These are phyloP conservation scores for Micromesistius poutassou DNA, from an alignment of 2,797 vertebrate genomes.

Conservation along the genomic window DNA sequence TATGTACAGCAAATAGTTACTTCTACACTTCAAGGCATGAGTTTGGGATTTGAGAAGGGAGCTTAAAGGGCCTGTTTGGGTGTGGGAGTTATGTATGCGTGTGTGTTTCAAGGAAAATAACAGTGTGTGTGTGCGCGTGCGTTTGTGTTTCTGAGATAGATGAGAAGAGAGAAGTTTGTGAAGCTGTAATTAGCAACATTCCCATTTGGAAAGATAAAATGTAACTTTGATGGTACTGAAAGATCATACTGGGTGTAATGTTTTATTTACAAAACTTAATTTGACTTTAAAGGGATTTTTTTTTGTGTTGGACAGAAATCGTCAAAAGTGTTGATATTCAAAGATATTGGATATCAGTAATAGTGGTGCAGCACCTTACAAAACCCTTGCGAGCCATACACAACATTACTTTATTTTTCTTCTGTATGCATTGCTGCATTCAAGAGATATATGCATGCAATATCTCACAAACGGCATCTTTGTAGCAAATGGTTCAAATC, in stretches of 20 bases:
- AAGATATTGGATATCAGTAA: neutral
- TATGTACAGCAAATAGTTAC: conserved; percentile 36
- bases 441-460: conserved; percentile 31
- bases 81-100: neutral
- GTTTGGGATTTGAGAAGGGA: conserved; percentile 31
- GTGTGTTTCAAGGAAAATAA: neutral
- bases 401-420: too few species aligned
- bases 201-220: neutral
- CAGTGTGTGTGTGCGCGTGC: neutral
- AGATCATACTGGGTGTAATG: neutral
- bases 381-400: too few species aligned
- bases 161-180: neutral
- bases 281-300: neutral
- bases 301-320: neutral
- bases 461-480: conserved; percentile 60
- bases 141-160: neutral
- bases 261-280: neutral
- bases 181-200: neutral
- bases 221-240: neutral
- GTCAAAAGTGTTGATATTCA: neutral
- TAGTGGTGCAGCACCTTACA: neutral
- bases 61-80: neutral
- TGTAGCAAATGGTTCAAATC: neutral
- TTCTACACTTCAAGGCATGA: conserved; percentile 49
- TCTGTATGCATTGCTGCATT: conserved; percentile 10